Conservation (phyloP, 2,888 invertebrate species). For the Eupithecia dodoneata region DNA sequence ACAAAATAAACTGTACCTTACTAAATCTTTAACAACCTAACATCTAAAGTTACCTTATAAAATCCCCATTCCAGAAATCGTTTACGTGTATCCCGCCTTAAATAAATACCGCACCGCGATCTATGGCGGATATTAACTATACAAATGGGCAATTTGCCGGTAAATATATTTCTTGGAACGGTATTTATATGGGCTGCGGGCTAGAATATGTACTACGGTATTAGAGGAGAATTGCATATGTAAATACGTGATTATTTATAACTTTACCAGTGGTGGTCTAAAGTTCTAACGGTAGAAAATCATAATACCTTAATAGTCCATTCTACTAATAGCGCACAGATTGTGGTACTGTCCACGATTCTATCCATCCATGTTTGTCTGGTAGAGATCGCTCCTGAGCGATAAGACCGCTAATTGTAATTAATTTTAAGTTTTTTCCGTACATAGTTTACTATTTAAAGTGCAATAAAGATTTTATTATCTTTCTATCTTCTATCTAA, state of each 20-base stretch:
- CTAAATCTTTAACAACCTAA: background rate
- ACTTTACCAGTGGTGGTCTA: background rate
- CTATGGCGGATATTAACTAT: conserved; percentile 52
- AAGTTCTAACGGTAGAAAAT: background rate
- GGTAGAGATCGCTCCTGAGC: too few species aligned
- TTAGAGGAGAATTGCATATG: conserved; percentile 32
- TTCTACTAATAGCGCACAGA: too few species aligned
- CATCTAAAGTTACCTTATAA: conserved; percentile 34
- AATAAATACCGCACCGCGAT: conserved; percentile 56
- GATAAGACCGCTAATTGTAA: too few species aligned
- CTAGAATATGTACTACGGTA: conserved; percentile 43
- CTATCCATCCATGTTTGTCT: too few species aligned
- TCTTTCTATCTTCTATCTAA: too few species aligned
- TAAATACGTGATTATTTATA: conserved; percentile 17
- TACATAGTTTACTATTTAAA: too few species aligned
- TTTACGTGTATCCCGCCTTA: conserved; percentile 50
- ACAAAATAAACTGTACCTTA: background rate
- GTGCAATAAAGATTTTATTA: too few species aligned
- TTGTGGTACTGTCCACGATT: too few species aligned
- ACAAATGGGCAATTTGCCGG: conserved; percentile 63
- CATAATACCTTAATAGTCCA: too few species aligned
- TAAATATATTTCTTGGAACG: conserved; percentile 57
- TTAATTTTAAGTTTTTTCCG: too few species aligned
- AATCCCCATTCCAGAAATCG: conserved; percentile 34
- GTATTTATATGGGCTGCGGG: conserved; percentile 46